Conservation (phyloP, 2,888 invertebrate genomes). For the Ichneumon xanthorius region DNA sequence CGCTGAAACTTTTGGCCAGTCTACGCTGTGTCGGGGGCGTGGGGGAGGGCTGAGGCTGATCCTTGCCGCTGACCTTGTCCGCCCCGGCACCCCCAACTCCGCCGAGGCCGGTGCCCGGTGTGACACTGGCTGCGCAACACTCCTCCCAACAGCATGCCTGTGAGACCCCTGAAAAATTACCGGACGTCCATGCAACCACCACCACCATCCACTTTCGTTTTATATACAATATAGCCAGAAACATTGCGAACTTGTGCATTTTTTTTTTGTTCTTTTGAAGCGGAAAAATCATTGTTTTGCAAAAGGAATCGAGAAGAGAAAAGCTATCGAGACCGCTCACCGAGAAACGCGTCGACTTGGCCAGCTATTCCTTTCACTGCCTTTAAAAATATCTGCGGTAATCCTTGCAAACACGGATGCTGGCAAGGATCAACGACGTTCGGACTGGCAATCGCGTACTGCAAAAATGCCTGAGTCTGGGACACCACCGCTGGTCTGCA, state of each 20-base stretch:
- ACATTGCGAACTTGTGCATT: not conserved
- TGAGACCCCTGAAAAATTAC: slow-evolving; percentile 80
- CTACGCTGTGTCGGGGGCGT: slow-evolving; percentile 95
- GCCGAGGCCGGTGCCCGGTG: slow-evolving; percentile 75
- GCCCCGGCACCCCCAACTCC: slow-evolving; percentile 79
- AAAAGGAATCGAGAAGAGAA: slow-evolving; percentile 2
- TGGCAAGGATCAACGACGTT: slow-evolving; percentile 95
- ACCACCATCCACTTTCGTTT: slow-evolving; percentile 52
- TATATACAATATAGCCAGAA: slow-evolving; percentile 2
- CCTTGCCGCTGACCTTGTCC: slow-evolving; percentile 80
- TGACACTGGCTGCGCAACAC: slow-evolving; percentile 81
- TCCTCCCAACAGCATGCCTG: slow-evolving; percentile 85
- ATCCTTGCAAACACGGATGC: slow-evolving; percentile 93
- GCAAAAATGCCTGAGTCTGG: slow-evolving; percentile 90
- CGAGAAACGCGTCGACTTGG: slow-evolving; percentile 97
- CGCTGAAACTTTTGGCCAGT: slow-evolving; percentile 96
- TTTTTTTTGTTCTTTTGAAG: not conserved
- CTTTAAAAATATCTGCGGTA: slow-evolving; percentile 96
- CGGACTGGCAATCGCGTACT: slow-evolving; percentile 92
- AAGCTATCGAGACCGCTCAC: slow-evolving; percentile 86
- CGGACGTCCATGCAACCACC: slow-evolving; percentile 78
- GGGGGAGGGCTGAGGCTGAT: slow-evolving; percentile 88
- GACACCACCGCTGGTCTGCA: slow-evolving; percentile 92
- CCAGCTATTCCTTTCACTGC: slow-evolving; percentile 97
- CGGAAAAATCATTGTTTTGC: slow-evolving; percentile 1